Evolutionary conservation across 1,140 invertebrate genomes (phyloP), one percentile per base, ranked within the genome.

Genomic region (Aphelenchoides avenae): DNA sequence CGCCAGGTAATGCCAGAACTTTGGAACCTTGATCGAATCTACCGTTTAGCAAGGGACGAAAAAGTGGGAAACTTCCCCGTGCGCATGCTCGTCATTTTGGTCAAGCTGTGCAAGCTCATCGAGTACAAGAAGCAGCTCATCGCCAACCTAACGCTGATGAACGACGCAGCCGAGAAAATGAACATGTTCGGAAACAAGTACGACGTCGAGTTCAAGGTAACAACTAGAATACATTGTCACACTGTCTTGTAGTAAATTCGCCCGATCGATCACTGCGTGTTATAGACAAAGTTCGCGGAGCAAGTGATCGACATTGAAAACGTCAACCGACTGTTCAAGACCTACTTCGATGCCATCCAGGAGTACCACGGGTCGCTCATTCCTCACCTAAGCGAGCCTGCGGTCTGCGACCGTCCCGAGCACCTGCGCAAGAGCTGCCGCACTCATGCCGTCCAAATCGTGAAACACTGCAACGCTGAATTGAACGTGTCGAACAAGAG

Each of bases 11-110:
- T 1, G 1, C 42, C 1, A 55, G 2, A 9, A 15, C 6, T 39
- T 58, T 44, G 15, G 2, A 13, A 29, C 1, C 42, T 55, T 44
- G 27, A 50, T 18, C 2, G 13, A n/a, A n/a, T 55, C 3, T 58
- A 2, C 13, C 58, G 55, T 69, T 26, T 29, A 62, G 66, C 24
- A 1, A 66, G 52, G 18, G 66, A 68, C 36, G 66, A 68, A 31
- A 68, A 68, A 43, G 66, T 68, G 7, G 66, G 66, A 11, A 68
- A 68, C 20, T 68, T 68, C n/a, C 66, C 66, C 4, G 52, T 68
- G 3, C 37, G 66, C 49, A 70, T 68, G 66, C 52, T 68, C 5
- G 66, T 68, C 7, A 68, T 67, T 58, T 40, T 67, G 5, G 65
- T 67, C 5, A 67, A 67, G 49, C 43, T 67, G 43, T 67, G 61